Evolutionary conservation across 2,113 vertebrate genomes (phyloP), one percentile per base, ranked within the genome.

Genomic region (Myotis davidii): DNA sequence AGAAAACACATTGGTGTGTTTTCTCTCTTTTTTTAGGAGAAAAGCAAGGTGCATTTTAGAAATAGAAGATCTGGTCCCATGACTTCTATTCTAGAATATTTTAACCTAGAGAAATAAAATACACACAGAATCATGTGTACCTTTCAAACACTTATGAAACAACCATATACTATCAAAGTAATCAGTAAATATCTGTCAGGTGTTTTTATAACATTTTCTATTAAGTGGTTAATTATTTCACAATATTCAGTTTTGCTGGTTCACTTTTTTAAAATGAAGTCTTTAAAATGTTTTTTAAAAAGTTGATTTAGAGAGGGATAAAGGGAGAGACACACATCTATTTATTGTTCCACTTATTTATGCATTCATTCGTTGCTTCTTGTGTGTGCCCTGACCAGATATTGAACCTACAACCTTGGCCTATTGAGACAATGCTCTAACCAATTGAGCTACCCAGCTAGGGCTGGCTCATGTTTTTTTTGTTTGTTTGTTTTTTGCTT

Each of bases 131-230:
- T 82, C 32, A 69, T 8, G n/a, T 0, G 0, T 65, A 72, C 59
- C 88, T 88, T 94, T 94, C 8, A 88, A 85, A 85, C 32, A 37
- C 25, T 91, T 88, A 72, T 39, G 32, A 85, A 82, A 85, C 13
- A 89, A 42, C 9, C 12, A 45, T 9, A 25, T 21, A 21, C 5
- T 37, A 61, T 65, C 16, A 95, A 86, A 91, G 6, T 82, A 78
- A 54, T 65, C 32, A 12, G 5, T 64, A 92, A 67, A 39, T 54
- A 72, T 61, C 25, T 83, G 5, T 23, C 42, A 50, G 6, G 3
- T 83, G 8, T 91, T 94, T 65, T 93, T 54, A 78, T 64, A 74
- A 84, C 3, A 21, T 82, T 95, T 96, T 96, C 27, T 76, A 48
- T 78, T 85, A 86, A 52, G 48, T 21, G 3, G 23, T 39, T 92